Percentiles rank a stretch among this genome's conserved stretches.
Evolutionary conservation across 1,140 invertebrate genomes (phyloP).

Genomic region (Planococcus citri): DNA sequence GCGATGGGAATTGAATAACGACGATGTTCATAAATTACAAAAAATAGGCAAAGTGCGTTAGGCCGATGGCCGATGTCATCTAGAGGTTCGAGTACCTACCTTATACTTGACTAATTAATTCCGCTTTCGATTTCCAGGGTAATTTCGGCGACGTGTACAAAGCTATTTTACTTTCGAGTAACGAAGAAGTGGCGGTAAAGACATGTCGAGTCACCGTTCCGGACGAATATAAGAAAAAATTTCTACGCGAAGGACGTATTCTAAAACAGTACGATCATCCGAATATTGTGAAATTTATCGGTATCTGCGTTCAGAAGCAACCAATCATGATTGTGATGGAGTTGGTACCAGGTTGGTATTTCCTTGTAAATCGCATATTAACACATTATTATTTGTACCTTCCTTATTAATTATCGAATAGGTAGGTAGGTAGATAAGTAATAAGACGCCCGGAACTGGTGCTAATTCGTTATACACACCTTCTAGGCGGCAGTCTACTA

Average conservation of each 20-base stretch:
- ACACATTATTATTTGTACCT: no score
- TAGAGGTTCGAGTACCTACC: background rate
- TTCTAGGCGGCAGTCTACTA: slow-evolving; percentile 76
- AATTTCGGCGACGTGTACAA: slow-evolving; percentile 96
- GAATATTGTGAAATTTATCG: slow-evolving; percentile 92
- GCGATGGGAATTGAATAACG: slow-evolving; percentile 92
- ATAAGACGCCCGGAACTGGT: no score
- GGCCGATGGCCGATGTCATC: no score
- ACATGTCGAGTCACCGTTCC: slow-evolving; percentile 85
- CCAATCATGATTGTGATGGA: slow-evolving; percentile 99
- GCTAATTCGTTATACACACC: no score
- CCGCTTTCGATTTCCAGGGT: slow-evolving; percentile 46
- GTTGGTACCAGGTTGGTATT: slow-evolving; percentile 63
- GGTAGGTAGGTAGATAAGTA: no score
- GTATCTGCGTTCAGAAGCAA: slow-evolving; percentile 94
- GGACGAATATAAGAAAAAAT: slow-evolving; percentile 92
- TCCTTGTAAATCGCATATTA: background rate
- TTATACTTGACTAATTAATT: no score
- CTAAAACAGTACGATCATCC: slow-evolving; percentile 94
- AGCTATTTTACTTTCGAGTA: slow-evolving; percentile 67
- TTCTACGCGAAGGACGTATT: slow-evolving; percentile 89
- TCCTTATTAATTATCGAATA: no score
- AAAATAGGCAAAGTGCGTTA: slow-evolving; percentile 81
- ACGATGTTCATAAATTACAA: slow-evolving; percentile 81
- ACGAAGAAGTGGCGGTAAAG: slow-evolving; percentile 86